Percentiles rank a stretch among this genome's conserved stretches.
Evolutionary conservation across 92 coral and sea anemone species (phyloP).

Genomic region (Epizoanthus illoricatus): DNA sequence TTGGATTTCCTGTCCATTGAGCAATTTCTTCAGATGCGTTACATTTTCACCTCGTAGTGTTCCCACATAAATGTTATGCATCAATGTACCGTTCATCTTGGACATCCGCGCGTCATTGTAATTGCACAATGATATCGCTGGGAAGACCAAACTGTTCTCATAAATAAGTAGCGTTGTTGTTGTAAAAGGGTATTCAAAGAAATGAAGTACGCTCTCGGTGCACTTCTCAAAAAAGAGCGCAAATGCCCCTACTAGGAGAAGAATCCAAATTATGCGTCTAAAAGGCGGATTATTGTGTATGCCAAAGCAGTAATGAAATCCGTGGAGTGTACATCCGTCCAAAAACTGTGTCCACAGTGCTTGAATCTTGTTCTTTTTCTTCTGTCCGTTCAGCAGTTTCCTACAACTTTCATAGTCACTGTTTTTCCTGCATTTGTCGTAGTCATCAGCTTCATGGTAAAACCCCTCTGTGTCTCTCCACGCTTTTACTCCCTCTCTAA

Average conservation of each 20-base stretch:
- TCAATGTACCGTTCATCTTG: constrained; percentile 77
- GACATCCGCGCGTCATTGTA: constrained; percentile 85
- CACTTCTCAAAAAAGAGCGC: constrained; percentile 85
- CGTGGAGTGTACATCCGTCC: constrained; percentile 77
- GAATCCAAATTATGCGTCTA: constrained; percentile 70
- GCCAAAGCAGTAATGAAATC: constrained; percentile 83
- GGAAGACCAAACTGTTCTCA: constrained; percentile 69
- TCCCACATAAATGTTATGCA: constrained; percentile 51
- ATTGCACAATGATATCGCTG: constrained; percentile 80
- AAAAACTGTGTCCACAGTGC: constrained; percentile 72
- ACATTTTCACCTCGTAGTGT: constrained; percentile 47
- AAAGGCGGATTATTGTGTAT: constrained; percentile 70
- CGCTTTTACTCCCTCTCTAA: constrained; percentile 56
- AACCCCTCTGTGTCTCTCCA: constrained; percentile 51
- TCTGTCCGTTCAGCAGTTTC: constrained; percentile 66
- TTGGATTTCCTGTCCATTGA: constrained; percentile 64
- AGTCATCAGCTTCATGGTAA: constrained; percentile 66
- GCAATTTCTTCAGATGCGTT: constrained; percentile 34
- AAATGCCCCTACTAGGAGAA: constrained; percentile 74
- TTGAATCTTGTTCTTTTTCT: constrained; percentile 68
- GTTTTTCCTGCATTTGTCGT: constrained; percentile 82
- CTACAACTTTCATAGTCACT: constrained; percentile 80
- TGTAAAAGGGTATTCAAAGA: constrained; percentile 80
- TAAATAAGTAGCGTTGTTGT: constrained; percentile 81
- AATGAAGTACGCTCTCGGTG: constrained; percentile 69